Conservation (phyloP, 2,888 invertebrate species). For the Troglohyphantes excavatus region DNA sequence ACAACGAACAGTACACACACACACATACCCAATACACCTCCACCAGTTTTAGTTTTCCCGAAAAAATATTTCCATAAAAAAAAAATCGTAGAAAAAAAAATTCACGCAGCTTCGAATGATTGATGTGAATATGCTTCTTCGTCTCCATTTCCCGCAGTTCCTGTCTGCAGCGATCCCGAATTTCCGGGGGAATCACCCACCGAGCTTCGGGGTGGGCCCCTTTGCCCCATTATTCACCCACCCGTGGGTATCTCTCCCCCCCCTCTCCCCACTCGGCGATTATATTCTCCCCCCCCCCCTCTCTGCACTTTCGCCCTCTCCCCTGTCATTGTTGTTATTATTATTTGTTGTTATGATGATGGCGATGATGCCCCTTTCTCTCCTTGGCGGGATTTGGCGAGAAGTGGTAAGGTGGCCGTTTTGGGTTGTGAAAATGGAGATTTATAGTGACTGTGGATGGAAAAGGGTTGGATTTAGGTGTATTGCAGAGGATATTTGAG, state of each 20-base stretch:
- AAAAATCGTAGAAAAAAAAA: conserved; percentile 31
- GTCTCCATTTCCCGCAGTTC: conserved; percentile 79
- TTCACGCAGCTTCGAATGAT: conserved; percentile 60
- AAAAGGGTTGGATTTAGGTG: too few species aligned
- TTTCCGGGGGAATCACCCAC: conserved; percentile 78
- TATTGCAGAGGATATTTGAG: too few species aligned
- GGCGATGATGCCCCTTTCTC: neutral
- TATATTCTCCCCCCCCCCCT: neutral
- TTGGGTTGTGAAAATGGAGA: too few species aligned
- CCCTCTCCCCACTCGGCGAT: neutral
- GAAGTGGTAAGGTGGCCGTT: neutral
- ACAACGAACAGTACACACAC: neutral
- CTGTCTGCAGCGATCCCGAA: conserved; percentile 79
- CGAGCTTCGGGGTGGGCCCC: conserved; percentile 63
- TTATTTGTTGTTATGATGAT: conserved; percentile 65
- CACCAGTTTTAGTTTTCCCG: neutral
- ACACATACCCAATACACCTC: neutral
- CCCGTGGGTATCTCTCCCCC: neutral
- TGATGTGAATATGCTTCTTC: conserved; percentile 80
- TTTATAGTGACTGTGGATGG: too few species aligned
- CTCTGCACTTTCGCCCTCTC: neutral
- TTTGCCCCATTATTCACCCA: conserved; percentile 71
- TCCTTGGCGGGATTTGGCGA: conserved; percentile 36
- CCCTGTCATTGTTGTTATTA: conserved; percentile 24
- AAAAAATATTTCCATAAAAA: neutral